A percentile compares a stretch with the other conserved stretches of the same genome.
Conservation (phyloP, 2,113 vertebrate species). For the Oncorhynchus tshawytscha region DNA sequence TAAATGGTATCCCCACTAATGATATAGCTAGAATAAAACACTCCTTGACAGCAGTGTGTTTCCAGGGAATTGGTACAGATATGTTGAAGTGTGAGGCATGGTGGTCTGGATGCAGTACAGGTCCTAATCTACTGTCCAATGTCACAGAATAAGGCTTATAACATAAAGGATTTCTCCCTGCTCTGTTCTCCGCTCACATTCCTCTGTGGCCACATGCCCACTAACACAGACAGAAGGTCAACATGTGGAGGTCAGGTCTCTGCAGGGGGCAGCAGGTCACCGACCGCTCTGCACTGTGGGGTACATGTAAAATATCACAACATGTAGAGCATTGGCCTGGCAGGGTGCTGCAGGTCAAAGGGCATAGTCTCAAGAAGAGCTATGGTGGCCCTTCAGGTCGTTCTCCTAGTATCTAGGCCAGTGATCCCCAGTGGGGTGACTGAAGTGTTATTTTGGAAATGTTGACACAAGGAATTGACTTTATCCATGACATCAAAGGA, state of each 20-base stretch:
- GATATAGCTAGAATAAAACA: neutral
- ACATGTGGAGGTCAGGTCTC: too few species aligned
- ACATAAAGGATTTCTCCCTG: neutral
- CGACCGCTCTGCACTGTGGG: neutral
- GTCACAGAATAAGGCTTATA: neutral
- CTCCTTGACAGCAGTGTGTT: neutral
- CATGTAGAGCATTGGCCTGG: neutral
- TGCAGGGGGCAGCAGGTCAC: neutral
- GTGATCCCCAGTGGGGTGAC: neutral
- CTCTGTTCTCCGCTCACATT: neutral
- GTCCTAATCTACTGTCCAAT: neutral
- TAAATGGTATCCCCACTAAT: neutral
- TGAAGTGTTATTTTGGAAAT: neutral
- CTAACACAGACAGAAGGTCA: neutral
- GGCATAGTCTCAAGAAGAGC: neutral
- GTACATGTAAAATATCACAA: neutral
- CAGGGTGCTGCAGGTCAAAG: neutral
- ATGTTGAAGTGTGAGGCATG: neutral
- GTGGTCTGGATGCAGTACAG: neutral
- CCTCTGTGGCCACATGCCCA: neutral
- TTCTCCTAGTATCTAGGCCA: neutral
- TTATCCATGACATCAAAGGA: neutral
- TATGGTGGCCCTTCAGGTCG: neutral
- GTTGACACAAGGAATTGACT: neutral
- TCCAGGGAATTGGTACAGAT: neutral